Conservation (phyloP, 2,113 vertebrate species). For the Cyanoliseus patagonus region DNA sequence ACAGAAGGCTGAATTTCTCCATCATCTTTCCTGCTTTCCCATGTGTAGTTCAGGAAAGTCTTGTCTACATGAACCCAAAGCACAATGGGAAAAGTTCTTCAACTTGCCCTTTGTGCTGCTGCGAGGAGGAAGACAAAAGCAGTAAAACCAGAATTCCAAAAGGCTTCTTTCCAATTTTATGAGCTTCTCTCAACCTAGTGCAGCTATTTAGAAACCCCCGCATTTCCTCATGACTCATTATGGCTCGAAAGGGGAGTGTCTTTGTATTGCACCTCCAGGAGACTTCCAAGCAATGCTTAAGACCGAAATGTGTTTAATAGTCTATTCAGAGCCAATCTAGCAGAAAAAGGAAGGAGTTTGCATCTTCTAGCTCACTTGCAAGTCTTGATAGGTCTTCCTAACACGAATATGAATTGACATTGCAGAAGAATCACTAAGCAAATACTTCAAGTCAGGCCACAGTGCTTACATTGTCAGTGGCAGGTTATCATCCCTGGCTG, state of each 20-base stretch:
- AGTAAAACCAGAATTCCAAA: background rate
- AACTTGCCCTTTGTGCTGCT: background rate
- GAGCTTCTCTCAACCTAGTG: background rate
- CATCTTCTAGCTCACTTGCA: background rate
- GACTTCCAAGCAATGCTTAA: background rate
- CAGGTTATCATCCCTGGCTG: background rate
- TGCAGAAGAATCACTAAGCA: background rate
- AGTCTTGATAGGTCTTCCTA: background rate
- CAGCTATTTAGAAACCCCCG: background rate
- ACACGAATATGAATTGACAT: background rate
- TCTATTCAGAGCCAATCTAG: background rate
- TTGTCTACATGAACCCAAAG: background rate
- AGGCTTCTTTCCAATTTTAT: background rate
- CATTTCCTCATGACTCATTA: background rate
- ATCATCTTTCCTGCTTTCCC: background rate
- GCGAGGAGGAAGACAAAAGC: background rate
- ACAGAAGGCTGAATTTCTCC: background rate
- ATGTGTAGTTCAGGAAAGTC: background rate
- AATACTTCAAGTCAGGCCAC: background rate
- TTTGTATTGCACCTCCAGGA: background rate
- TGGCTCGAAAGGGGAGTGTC: rapidly evolving
- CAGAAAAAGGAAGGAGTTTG: background rate
- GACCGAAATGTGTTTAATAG: background rate
- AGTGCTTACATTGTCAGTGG: background rate
- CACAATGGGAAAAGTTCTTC: background rate